A percentile compares a stretch with the other conserved stretches of the same genome.
Evolutionary conservation across 2,797 vertebrate genomes (phyloP).

Genomic region (Sebastes cheni): DNA sequence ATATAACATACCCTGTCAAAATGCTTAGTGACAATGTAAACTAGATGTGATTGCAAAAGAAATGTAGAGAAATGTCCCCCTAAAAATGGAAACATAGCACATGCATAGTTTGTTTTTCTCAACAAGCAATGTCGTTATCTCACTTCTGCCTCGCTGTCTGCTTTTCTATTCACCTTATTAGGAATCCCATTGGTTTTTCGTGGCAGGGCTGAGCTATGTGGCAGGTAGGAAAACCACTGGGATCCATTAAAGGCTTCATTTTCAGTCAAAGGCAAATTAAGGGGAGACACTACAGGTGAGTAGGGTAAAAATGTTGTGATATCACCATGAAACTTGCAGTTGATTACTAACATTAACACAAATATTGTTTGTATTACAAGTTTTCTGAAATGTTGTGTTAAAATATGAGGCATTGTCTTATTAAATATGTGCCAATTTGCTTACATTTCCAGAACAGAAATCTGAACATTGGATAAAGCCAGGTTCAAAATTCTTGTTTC

Average conservation of each 20-base stretch:
- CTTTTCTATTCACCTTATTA: conserved; percentile 34
- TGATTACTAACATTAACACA: too few species aligned
- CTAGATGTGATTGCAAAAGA: neutral
- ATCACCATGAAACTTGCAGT: too few species aligned
- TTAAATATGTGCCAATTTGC: too few species aligned
- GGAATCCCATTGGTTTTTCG: conserved; percentile 34
- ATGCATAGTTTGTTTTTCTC: neutral
- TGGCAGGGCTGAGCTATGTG: neutral
- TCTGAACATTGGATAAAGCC: too few species aligned
- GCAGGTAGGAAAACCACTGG: conserved; percentile 44
- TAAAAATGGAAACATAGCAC: conserved; percentile 15
- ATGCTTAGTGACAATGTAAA: conserved; percentile 6
- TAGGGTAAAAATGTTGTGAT: too few species aligned
- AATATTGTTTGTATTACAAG: too few species aligned
- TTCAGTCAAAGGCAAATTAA: conserved; percentile 20
- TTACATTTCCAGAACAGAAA: too few species aligned
- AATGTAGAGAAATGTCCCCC: neutral
- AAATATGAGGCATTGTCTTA: too few species aligned
- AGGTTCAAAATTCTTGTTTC: too few species aligned
- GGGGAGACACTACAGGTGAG: neutral
- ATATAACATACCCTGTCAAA: conserved; percentile 3
- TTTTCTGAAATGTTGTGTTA: too few species aligned
- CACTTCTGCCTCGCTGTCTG: conserved; percentile 21
- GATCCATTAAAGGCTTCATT: conserved; percentile 24
- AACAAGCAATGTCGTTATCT: neutral